Evolutionary conservation across 1,140 invertebrate species (phyloP), one percentile per base, ranked within the genome.

Genomic region (Papilio polyxenes): DNA sequence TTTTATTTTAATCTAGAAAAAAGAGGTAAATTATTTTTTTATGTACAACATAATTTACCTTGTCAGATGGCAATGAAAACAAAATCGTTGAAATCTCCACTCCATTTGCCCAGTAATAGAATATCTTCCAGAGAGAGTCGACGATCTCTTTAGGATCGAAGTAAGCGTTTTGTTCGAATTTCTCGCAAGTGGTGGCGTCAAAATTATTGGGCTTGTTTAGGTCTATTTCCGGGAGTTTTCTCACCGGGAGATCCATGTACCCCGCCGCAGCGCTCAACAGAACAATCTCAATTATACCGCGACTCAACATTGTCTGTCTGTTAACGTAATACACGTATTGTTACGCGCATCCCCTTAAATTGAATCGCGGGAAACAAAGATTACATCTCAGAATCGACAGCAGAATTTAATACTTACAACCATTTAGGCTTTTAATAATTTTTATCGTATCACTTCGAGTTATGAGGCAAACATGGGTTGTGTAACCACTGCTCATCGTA

Each of bases 61-160:
- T 89, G 84, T 89, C 87, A 9, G 87, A 80, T 8, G 90, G 81
- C 44, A 94, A 83, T 0, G 89, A 89, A 82, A 94, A 93, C 81
- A 90, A 83, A 79, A 93, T 89, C 10, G 90, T 87, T 80, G 86
- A 86, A 6, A 88, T 48, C 87, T 94, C 92, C 20, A 89, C 89
- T 17, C 83, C 89, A 9, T 92, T 86, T 17, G 90, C 87, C 92
- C 92, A 92, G 75, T 89, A 91, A 81, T 91, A 94, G 76, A 93
- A 89, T 84, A 94, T 93, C 86, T 92, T 93, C 92, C 92, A 92
- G 85, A 86, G 85, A 3, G 90, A 88, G 81, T 91, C 90, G 40
- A 92, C 84, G 59, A 92, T 81, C 65, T 88, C 81, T 23, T 88
- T 86, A 0, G 90, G 87, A 56, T 89, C 85, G 80, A 93, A 92